phyloP scores from a whole-genome alignment of 2,113 vertebrate species.

The Oryzias celebensis region DNA sequence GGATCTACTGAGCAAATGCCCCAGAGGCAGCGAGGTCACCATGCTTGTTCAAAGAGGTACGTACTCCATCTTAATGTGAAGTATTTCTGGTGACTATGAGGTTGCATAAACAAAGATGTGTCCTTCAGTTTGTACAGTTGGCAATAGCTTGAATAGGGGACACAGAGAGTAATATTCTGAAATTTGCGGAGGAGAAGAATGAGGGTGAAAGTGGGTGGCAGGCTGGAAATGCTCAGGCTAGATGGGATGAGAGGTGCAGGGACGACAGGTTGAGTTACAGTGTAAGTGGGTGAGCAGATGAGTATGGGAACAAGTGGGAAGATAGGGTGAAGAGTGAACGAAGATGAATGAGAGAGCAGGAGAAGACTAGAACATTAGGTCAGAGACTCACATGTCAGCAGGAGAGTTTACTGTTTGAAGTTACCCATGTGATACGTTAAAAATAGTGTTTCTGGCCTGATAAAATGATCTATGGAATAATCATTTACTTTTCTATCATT shows the following conservation, averaged over 20 bases:
- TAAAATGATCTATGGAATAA: not conserved
- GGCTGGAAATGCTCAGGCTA: conserved; percentile 20
- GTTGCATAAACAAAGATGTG: conserved; percentile 28
- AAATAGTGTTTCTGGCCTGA: not conserved
- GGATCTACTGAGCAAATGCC: conserved; percentile 97
- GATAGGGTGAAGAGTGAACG: conserved; percentile 24
- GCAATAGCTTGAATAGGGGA: conserved; percentile 33
- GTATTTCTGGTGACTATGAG: conserved; percentile 11
- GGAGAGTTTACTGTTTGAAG: conserved; percentile 6
- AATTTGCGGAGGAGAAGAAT: conserved; percentile 23
- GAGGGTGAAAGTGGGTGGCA: conserved; percentile 41
- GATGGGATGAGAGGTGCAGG: conserved; percentile 69
- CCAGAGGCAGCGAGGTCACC: conserved; percentile 93
- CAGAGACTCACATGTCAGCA: conserved; percentile 27
- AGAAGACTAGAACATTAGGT: conserved; percentile 31
- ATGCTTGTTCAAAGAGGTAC: conserved; percentile 96
- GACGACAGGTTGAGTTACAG: conserved; percentile 53
- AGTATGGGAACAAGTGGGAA: conserved; percentile 51
- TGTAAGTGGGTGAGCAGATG: conserved; percentile 37
- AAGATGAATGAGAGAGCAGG: conserved; percentile 31
- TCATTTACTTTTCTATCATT: conserved; percentile 1
- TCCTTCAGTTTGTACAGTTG: conserved; percentile 11
- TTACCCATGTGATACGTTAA: conserved; percentile 8
- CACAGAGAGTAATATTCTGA: conserved; percentile 22
- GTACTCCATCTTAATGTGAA: conserved; percentile 30